Conservation (phyloP, 1,140 invertebrate species). For the Trichomalopsis sarcophagae region DNA sequence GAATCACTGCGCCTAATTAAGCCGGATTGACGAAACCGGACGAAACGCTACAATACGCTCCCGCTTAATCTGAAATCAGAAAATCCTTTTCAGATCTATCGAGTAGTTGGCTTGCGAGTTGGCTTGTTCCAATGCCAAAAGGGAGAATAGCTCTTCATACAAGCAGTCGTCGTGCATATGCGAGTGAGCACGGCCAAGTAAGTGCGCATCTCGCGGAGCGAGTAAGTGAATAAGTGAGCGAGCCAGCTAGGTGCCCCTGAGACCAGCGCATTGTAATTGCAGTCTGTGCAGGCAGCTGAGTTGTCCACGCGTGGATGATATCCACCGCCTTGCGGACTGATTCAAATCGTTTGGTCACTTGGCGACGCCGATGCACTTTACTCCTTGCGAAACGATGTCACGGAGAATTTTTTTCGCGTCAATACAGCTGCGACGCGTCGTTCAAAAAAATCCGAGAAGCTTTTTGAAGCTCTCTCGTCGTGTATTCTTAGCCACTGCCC, state of each 20-base stretch:
- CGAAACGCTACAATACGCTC: neutral
- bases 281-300: constrained; percentile 63
- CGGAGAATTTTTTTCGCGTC: neutral
- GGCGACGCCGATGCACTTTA: neutral
- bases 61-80: neutral
- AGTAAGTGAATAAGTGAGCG: constrained; percentile 59
- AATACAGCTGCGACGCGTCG: neutral
- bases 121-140: neutral
- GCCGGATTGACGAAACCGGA: neutral
- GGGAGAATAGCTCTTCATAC: neutral
- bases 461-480: too few species aligned
- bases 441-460: too few species aligned
- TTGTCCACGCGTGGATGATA: constrained; percentile 67
- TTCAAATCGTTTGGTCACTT: constrained; percentile 68
- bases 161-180: neutral
- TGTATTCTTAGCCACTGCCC: too few species aligned
- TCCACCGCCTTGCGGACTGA: constrained; percentile 60
- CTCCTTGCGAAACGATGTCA: too few species aligned
- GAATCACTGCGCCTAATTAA: constrained; percentile 47
- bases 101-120: neutral
- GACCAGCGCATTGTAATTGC: constrained; percentile 66
- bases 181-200: neutral
- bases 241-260: constrained; percentile 59
- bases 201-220: constrained; percentile 36
- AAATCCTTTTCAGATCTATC: neutral